phyloP scores from a whole-genome alignment of 1,140 invertebrate genomes.

The Panagrolaimus sp. region DNA sequence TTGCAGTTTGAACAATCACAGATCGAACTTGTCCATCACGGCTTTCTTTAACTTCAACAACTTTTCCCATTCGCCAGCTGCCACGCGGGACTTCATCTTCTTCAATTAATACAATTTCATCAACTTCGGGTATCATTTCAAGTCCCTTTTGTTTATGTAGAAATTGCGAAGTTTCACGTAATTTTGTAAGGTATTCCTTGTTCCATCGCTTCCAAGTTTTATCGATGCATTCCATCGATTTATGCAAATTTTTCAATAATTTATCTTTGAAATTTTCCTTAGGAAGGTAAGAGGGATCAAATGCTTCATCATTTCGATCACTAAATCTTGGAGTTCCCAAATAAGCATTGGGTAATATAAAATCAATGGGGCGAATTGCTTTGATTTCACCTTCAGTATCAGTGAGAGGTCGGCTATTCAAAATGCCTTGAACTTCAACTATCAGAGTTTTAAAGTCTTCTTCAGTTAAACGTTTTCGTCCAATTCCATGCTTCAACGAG shows the following conservation, averaged over 20 bases:
- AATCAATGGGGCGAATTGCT: neutral
- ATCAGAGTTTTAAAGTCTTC: neutral
- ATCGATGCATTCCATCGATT: neutral
- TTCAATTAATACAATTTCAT: constrained; percentile 4
- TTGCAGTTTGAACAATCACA: neutral
- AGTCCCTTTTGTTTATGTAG: neutral
- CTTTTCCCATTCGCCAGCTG: neutral
- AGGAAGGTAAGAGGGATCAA: neutral
- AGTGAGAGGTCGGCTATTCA: neutral
- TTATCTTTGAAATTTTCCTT: neutral
- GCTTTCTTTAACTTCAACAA: neutral
- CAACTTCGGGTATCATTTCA: neutral
- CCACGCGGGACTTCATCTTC: neutral
- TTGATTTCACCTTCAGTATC: neutral
- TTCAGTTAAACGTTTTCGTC: neutral
- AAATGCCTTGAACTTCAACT: neutral
- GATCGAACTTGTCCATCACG: neutral
- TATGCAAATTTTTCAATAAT: neutral
- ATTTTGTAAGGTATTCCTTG: neutral
- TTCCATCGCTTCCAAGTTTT: neutral
- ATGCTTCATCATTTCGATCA: neutral
- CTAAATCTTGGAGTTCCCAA: neutral
- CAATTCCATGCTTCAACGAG: neutral
- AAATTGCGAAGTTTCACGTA: neutral
- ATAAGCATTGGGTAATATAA: neutral